Evolutionary conservation across 2,797 vertebrate genomes (phyloP), one percentile per base, ranked within the genome.

Genomic region (Urosaurus nigricauda): DNA sequence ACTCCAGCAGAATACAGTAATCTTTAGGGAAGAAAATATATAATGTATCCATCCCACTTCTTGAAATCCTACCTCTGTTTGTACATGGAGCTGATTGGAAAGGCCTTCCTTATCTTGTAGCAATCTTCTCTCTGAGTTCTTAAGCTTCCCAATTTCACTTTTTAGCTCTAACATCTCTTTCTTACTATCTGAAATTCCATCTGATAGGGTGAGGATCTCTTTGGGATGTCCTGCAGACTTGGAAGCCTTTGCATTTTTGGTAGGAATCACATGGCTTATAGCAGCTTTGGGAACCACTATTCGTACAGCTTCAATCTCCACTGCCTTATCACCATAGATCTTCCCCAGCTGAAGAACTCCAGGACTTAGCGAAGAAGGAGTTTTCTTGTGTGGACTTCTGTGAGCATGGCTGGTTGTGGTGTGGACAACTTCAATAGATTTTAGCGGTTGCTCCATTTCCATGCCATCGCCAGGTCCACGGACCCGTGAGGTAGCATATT

Each of bases 71-170:
- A 99, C 99, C 98, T 99, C 99, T 19, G 98, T 99, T 96, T 99
- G 99, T 53, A 99, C 95, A 14, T 98, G 97, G 1, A 99, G 97
- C 96, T 99, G 99, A 94, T 99, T 99, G 47, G 94, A 98, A 68
- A 99, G 98, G 7, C 98, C 98, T 95, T 99, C 99, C 90, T 98
- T 99, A 95, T 99, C 99, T 95, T 99, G 98, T 47, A 99, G 95
- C 79, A 99, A 96, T 58, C 98, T 96, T 87, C 97, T 98, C 92
- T 99, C 99, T 6, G 99, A 99, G 96, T 98, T 98, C 94, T 98
- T 98, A 74, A 99, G 96, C 93, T 99, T 99, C 95, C 98, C 97
- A 83, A 99, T 78, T 47, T 96, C 90, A 83, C 91, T 97, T 96
- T 97, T 98, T 94, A 98, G 96, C 91, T 99, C 98, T 58, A 89